These are phyloP conservation scores for Lasaia peninsularis DNA, from an alignment of 1,140 invertebrate genomes.

Conservation along the genomic window DNA sequence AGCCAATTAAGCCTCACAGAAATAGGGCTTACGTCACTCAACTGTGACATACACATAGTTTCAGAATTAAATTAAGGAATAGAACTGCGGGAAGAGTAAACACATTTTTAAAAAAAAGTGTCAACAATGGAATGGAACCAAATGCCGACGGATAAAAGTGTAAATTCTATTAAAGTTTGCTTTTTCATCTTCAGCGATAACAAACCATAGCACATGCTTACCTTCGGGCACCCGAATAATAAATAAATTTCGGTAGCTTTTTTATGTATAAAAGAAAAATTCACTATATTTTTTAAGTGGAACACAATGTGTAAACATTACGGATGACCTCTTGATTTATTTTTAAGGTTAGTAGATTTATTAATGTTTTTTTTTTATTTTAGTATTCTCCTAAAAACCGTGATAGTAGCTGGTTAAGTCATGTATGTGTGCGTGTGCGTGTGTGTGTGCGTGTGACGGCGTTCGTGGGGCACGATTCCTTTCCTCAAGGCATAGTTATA, in stretches of 20 bases:
- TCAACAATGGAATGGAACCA: too few relatives aligned
- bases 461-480: conserved; percentile 64
- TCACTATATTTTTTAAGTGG: conserved; percentile 53
- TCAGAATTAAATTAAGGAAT: too few relatives aligned
- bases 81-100: too few relatives aligned
- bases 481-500: conserved; percentile 50
- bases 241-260: conserved; percentile 23
- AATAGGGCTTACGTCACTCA: too few relatives aligned
- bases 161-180: background rate
- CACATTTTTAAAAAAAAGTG: too few relatives aligned
- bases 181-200: background rate
- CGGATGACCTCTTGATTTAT: conserved; percentile 63
- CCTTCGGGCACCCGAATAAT: conserved; percentile 11
- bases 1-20: too few relatives aligned
- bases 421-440: conserved; percentile 52
- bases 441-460: conserved; percentile 51
- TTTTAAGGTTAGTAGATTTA: conserved; percentile 69
- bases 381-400: conserved; percentile 63
- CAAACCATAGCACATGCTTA: background rate
- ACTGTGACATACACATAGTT: too few relatives aligned
- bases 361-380: conserved; percentile 55
- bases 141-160: background rate
- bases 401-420: conserved; percentile 71
- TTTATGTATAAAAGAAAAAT: conserved; percentile 23
- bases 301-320: conserved; percentile 39